Conservation (phyloP, 2,113 vertebrate genomes). For the Apeltes quadracus region DNA sequence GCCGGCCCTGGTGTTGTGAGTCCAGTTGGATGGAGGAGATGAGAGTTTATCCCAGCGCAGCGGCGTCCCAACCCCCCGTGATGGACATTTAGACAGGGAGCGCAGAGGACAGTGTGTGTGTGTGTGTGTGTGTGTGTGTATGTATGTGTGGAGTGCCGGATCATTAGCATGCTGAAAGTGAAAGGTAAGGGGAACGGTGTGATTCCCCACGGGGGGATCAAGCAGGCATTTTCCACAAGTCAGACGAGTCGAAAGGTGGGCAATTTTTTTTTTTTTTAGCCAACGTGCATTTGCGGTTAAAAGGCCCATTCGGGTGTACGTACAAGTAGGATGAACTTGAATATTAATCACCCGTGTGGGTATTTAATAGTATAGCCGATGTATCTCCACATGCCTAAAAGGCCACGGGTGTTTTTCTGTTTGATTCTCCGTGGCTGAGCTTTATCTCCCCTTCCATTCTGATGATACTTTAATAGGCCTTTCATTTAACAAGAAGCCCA, state of each 20-base stretch:
- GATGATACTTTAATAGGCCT: constrained; percentile 39
- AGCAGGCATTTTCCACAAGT: constrained; percentile 28
- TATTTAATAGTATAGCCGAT: not conserved
- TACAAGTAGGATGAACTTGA: not conserved
- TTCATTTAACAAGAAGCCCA: constrained; percentile 37
- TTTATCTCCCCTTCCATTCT: not conserved
- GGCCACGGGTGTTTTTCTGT: not conserved
- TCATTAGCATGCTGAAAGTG: constrained; percentile 53
- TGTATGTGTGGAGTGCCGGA: constrained; percentile 5
- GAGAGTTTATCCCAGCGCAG: constrained; percentile 27
- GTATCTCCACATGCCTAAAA: constrained; percentile 9
- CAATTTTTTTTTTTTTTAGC: too few relatives aligned
- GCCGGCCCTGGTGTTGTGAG: too few relatives aligned
- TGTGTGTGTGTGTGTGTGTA: not conserved
- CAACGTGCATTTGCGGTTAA: not conserved
- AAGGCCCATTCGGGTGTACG: not conserved
- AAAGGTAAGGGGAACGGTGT: constrained; percentile 66
- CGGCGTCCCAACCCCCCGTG: constrained; percentile 40
- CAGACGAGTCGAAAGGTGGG: constrained; percentile 11
- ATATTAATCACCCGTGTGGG: not conserved
- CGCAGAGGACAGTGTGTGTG: not conserved
- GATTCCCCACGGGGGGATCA: constrained; percentile 39
- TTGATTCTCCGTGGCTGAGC: constrained; percentile 4
- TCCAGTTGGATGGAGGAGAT: constrained; percentile 42
- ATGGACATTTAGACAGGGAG: constrained; percentile 64